Base-by-base conservation (phyloP, 64 coral and sea anemone species). In the Catalaphyllia jardinei region DNA sequence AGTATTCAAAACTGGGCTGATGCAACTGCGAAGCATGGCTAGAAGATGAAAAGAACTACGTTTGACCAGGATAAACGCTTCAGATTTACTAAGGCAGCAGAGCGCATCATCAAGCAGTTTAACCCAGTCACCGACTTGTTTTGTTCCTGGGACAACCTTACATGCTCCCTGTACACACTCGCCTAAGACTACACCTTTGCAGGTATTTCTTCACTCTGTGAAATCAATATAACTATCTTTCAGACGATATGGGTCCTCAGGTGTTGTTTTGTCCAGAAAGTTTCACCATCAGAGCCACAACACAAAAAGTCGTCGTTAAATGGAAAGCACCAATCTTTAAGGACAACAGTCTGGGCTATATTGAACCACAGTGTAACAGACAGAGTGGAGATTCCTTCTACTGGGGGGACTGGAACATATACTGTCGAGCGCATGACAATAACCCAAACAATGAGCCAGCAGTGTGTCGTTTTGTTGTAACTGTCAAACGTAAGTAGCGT, bases 321-420 rank as follows among this genome's bases (percentile, higher is more conserved):
- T 93, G 91, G 91, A 39, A 63, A 28, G 8, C 29, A 50, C 91
- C 91, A 0, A 18, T 75, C 22, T 93, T 93, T 77, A 64, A 61
- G 62, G 91, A 93, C 91, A 93, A 93, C 67, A 81, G 84, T 74
- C 33, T 65, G 0, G 78, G n/a, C 60, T 19, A n/a, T 10, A 27
- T 93, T 17, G 25, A 31, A 8, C 57, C 80, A 27, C 57, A 64
- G 29, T 93, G 91, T 15, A 93, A 62, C 31, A 52, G 69, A 19
- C 25, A 88, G 59, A 93, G 91, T 69, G 91, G 91, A 0, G 52
- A 29, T 10, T 10, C 46, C 4, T 88, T 93, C 69, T 93, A 82
- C 77, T 92, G 91, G 91, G 91, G 91, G 17, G 76, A 61, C 13
- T 92, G 91, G 91, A 92, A 92, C n/a, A 74, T 93, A 13, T 49